phyloP scores from a whole-genome alignment of 2,888 invertebrate species.

The Odontothrips loti region DNA sequence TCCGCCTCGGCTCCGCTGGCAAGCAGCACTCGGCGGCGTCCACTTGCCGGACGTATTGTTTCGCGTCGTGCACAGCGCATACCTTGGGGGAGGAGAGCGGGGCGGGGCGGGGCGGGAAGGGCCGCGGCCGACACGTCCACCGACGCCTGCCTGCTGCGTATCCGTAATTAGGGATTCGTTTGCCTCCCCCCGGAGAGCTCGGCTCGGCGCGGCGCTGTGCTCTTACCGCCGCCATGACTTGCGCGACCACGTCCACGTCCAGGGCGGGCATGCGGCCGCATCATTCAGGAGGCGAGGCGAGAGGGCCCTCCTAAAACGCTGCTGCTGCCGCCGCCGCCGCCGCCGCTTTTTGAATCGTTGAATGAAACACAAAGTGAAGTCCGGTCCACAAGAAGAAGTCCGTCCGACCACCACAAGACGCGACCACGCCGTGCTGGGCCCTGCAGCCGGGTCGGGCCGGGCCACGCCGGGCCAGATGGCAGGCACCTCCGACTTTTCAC shows the following conservation, averaged over 20 bases:
- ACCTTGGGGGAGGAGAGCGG: not conserved
- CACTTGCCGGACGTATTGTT: too few relatives aligned
- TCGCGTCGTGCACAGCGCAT: not conserved
- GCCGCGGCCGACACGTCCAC: not conserved
- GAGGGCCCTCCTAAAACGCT: too few relatives aligned
- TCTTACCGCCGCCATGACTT: not conserved
- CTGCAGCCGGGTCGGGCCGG: not conserved
- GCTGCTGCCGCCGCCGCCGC: too few relatives aligned
- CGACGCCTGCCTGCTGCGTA: not conserved
- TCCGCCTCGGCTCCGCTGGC: too few relatives aligned
- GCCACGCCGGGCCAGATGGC: not conserved
- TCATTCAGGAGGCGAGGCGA: too few relatives aligned
- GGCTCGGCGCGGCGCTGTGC: not conserved
- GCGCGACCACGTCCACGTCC: not conserved
- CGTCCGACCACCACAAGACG: too few relatives aligned
- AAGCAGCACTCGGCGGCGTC: too few relatives aligned
- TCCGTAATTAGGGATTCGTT: too few relatives aligned
- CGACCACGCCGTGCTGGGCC: too few relatives aligned
- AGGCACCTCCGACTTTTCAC: not conserved
- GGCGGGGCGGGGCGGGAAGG: not conserved
- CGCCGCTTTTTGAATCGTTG: too few relatives aligned
- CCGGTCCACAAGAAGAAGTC: too few relatives aligned
- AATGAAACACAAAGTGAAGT: too few relatives aligned
- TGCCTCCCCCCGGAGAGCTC: not conserved
- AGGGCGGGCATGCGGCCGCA: not conserved